phyloP scores from a whole-genome alignment of 2,113 vertebrate genomes.

The Oriolus oriolus region DNA sequence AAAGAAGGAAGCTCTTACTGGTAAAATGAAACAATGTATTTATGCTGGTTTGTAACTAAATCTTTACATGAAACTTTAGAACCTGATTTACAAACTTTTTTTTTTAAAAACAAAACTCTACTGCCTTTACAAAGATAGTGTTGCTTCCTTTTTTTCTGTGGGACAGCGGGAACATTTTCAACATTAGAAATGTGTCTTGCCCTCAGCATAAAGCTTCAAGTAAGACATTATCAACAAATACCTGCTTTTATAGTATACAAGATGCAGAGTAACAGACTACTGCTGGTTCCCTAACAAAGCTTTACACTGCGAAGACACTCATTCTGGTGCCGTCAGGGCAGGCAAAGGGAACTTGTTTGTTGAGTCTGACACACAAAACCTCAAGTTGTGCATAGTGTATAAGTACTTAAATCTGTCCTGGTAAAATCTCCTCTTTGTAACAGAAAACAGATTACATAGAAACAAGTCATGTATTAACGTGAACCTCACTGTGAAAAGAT shows the following conservation, averaged over 20 bases:
- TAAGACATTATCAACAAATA: background rate
- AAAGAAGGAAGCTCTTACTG: background rate
- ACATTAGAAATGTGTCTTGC: background rate
- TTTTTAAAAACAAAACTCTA: background rate
- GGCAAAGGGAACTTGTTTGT: background rate
- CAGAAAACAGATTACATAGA: background rate
- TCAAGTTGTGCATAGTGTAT: background rate
- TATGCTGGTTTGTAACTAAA: background rate
- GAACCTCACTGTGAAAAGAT: background rate
- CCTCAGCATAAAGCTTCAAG: background rate
- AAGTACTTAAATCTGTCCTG: background rate
- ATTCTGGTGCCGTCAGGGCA: background rate
- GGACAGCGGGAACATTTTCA: background rate
- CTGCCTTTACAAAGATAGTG: background rate
- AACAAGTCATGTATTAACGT: accelerated
- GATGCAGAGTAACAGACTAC: background rate
- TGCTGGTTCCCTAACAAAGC: background rate
- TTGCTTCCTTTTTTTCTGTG: background rate
- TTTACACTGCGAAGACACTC: background rate
- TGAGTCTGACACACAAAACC: background rate
- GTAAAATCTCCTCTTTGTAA: background rate
- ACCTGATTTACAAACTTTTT: background rate
- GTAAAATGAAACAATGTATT: background rate
- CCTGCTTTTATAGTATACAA: background rate
- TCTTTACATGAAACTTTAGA: background rate